Evolutionary conservation across 2,113 vertebrate species (phyloP).

Genomic region (Megaleporinus macrocephalus): DNA sequence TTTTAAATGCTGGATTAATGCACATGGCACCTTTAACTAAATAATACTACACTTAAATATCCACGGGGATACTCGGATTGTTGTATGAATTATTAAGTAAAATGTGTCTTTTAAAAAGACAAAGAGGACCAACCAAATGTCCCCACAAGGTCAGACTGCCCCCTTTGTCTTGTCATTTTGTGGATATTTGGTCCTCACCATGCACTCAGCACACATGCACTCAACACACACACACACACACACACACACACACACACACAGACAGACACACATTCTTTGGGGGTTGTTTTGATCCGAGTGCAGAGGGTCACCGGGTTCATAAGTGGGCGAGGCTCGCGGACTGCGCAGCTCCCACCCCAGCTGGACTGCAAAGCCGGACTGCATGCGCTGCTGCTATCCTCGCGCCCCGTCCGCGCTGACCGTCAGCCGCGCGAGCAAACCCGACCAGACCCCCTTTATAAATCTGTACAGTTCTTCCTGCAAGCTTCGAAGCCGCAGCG

Average conservation of each 20-base stretch:
- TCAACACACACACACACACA: not conserved
- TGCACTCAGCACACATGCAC: not conserved
- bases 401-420: not conserved
- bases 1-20: too few species aligned
- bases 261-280: constrained; percentile 33
- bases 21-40: not conserved
- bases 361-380: not conserved
- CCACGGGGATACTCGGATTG: too few species aligned
- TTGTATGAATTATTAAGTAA: not conserved
- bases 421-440: not conserved
- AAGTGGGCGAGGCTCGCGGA: constrained; percentile 71
- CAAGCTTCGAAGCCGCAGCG: not conserved
- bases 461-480: not conserved
- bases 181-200: not conserved
- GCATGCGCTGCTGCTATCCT: not conserved
- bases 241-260: not conserved
- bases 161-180: not conserved
- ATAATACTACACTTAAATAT: not conserved
- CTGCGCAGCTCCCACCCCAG: constrained; percentile 38
- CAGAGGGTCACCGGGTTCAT: constrained; percentile 75
- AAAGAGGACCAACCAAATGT: not conserved
- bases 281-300: constrained; percentile 66
- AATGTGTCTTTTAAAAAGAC: too few species aligned
- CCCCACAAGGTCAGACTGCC: not conserved
- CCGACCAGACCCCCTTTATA: not conserved